Evolutionary conservation across 2,797 vertebrate genomes (phyloP).

Genomic region (Manis pentadactyla): DNA sequence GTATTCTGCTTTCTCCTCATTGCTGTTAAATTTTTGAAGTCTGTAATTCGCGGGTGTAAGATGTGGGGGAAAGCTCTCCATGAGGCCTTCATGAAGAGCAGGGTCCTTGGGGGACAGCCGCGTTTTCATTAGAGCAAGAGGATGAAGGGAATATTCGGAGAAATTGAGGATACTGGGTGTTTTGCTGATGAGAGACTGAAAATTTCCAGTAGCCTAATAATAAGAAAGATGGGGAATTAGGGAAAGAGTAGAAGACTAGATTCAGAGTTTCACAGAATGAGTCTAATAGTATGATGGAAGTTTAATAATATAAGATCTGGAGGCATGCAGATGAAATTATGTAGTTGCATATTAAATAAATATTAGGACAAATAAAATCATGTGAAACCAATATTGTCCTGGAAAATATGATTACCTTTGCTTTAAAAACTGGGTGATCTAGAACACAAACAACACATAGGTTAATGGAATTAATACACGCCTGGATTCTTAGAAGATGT

Average conservation of each 20-base stretch:
- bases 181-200: slow-evolving; percentile 29
- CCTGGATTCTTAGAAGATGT: slow-evolving; percentile 22
- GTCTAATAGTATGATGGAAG: neutral
- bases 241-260: neutral
- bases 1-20: neutral
- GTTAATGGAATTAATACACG: slow-evolving; percentile 37
- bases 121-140: neutral
- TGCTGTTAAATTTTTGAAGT: neutral
- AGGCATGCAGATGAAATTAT: neutral
- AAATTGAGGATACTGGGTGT: neutral
- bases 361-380: slow-evolving; percentile 37
- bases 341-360: slow-evolving; percentile 24
- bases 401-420: slow-evolving; percentile 19
- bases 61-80: neutral
- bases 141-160: neutral
- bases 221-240: slow-evolving; percentile 31
- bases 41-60: neutral
- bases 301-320: slow-evolving; percentile 30
- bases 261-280: neutral
- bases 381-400: neutral
- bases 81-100: neutral
- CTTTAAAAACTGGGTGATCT: neutral
- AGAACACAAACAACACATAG: neutral
- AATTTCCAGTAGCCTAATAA: neutral
- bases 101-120: neutral